Conservation (phyloP, 2,888 invertebrate genomes). For the Dascillus cervinus region DNA sequence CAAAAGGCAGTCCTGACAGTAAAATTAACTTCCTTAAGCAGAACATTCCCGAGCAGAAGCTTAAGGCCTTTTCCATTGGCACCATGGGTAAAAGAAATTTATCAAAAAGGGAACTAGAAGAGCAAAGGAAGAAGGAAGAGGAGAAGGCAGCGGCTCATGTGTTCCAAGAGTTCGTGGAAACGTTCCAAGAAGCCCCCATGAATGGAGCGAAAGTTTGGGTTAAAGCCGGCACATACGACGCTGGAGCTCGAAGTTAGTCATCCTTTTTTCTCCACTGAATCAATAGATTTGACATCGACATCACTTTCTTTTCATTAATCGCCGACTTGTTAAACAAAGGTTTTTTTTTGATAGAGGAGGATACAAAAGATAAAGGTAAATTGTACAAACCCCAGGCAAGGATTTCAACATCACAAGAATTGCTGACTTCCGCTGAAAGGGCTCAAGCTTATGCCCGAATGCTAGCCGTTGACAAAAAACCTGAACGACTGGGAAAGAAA, state of each 20-base stretch:
- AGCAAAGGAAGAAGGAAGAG: constrained; percentile 79
- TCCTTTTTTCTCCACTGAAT: constrained; percentile 3
- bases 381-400: constrained; percentile 87
- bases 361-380: constrained; percentile 81
- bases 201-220: constrained; percentile 88
- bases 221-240: constrained; percentile 95
- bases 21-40: too few species aligned
- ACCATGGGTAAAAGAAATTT: constrained; percentile 65
- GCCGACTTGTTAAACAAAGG: too few species aligned
- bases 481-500: constrained; percentile 59
- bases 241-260: constrained; percentile 76
- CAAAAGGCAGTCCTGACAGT: neutral
- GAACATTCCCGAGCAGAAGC: constrained; percentile 56
- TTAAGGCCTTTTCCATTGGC: constrained; percentile 68
- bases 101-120: constrained; percentile 79
- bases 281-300: too few species aligned
- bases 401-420: constrained; percentile 48
- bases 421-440: constrained; percentile 53
- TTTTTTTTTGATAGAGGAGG: constrained; percentile 59
- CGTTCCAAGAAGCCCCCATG: constrained; percentile 83
- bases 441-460: constrained; percentile 62
- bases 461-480: constrained; percentile 56
- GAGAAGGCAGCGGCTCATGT: constrained; percentile 89
- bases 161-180: constrained; percentile 95
- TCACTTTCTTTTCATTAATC: too few species aligned